Conservation (phyloP, 2,888 invertebrate genomes). For the Leucophenga montana region DNA sequence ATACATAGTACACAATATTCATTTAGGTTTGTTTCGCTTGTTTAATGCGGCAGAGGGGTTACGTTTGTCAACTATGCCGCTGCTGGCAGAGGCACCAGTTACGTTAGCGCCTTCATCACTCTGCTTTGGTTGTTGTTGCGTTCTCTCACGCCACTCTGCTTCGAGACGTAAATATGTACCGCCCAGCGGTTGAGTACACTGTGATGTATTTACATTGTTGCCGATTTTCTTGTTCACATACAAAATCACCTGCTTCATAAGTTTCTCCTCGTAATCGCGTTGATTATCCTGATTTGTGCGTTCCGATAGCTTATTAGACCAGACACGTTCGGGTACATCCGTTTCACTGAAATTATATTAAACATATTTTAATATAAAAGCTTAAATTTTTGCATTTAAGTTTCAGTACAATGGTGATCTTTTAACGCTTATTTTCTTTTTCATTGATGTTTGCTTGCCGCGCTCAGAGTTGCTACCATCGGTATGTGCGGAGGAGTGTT, state of each 20-base stretch:
- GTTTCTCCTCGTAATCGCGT: constrained; percentile 86
- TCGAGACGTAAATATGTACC: constrained; percentile 85
- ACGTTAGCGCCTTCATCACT: constrained; percentile 33
- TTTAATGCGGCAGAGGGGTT: neutral
- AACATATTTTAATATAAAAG: no score
- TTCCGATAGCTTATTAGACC: constrained; percentile 84
- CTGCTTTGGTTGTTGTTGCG: constrained; percentile 67
- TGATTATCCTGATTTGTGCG: constrained; percentile 92
- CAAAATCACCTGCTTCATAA: constrained; percentile 75
- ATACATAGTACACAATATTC: no score
- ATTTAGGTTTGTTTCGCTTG: constrained; percentile 23
- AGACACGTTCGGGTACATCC: constrained; percentile 77
- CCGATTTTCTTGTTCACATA: constrained; percentile 70
- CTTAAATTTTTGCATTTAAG: no score
- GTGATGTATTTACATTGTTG: constrained; percentile 56
- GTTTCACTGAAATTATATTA: constrained; percentile 47
- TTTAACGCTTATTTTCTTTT: constrained; percentile 49
- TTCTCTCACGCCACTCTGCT: constrained; percentile 82
- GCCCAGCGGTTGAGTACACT: constrained; percentile 73
- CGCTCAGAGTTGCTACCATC: constrained; percentile 71
- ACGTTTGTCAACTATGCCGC: constrained; percentile 23
- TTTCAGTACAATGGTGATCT: constrained; percentile 50
- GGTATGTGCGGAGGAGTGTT: no score
- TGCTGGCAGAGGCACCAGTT: constrained; percentile 31
- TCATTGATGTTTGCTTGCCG: constrained; percentile 53